Evolutionary conservation across 2,888 invertebrate species (phyloP).

Genomic region (Cremastobaeus sp.): DNA sequence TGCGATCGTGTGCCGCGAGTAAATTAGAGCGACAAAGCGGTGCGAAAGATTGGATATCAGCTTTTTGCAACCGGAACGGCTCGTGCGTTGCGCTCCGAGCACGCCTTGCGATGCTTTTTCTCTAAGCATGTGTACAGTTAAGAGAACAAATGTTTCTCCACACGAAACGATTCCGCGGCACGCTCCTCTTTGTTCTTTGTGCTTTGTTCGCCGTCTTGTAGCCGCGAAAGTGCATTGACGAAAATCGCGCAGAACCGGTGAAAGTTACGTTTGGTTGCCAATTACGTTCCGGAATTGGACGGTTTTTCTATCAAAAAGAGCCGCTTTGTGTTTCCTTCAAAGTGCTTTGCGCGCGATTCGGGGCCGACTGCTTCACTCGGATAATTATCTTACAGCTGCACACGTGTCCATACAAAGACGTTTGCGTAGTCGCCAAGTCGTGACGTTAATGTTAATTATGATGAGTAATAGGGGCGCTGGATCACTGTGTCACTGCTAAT

Average conservation of each 20-base stretch:
- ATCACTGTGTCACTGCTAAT: slow-evolving; percentile 38
- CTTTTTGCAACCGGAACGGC: slow-evolving; percentile 48
- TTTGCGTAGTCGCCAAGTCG: slow-evolving; percentile 19
- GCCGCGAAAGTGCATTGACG: slow-evolving; percentile 5
- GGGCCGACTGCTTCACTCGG: slow-evolving; percentile 21
- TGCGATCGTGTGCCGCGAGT: slow-evolving; percentile 25
- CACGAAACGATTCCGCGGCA: slow-evolving; percentile 30
- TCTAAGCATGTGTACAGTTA: slow-evolving; percentile 44
- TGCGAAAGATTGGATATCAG: slow-evolving; percentile 45
- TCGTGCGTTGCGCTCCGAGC: slow-evolving; percentile 50
- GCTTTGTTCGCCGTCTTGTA: neutral
- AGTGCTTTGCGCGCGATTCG: slow-evolving; percentile 26
- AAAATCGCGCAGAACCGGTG: slow-evolving; percentile 8
- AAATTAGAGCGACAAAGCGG: slow-evolving; percentile 50
- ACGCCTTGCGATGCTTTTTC: slow-evolving; percentile 41
- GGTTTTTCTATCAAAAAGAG: slow-evolving; percentile 7
- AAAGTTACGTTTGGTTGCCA: slow-evolving; percentile 35
- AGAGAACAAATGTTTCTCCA: slow-evolving; percentile 44
- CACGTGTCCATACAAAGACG: slow-evolving; percentile 32
- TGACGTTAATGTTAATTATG: slow-evolving; percentile 47
- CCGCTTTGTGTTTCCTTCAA: slow-evolving; percentile 37
- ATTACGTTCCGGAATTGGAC: slow-evolving; percentile 39
- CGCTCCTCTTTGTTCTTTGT: neutral
- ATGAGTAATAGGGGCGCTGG: slow-evolving; percentile 24
- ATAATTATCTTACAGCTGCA: slow-evolving; percentile 45